These are phyloP conservation scores for Seira sanloemensis DNA, from an alignment of 2,888 invertebrate species.

Conservation along the genomic window DNA sequence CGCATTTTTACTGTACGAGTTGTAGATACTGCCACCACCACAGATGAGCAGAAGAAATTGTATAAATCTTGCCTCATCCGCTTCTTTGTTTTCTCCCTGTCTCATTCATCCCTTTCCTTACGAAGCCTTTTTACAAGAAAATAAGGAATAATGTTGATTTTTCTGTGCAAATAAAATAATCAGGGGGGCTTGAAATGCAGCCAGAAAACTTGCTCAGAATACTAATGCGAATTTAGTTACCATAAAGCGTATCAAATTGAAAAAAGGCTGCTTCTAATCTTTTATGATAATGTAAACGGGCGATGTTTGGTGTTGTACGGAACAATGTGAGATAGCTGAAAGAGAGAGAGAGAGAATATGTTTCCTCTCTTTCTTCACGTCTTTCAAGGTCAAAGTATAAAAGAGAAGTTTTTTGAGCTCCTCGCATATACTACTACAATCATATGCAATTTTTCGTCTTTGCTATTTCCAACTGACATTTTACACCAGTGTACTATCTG, in stretches of 20 bases:
- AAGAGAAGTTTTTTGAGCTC: constrained; percentile 14
- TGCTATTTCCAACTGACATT: constrained; percentile 30
- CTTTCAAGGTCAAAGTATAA: constrained; percentile 37
- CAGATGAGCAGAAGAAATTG: neutral
- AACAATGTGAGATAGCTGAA: neutral
- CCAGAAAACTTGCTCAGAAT: constrained; percentile 19
- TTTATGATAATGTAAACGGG: neutral
- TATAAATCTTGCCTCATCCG: constrained; percentile 4
- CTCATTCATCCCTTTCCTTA: neutral
- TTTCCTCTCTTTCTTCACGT: constrained; percentile 25
- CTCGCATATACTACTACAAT: too few relatives aligned
- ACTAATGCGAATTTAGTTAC: constrained; percentile 21
- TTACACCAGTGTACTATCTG: constrained; percentile 19
- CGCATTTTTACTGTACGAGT: neutral
- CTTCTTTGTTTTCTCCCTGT: neutral
- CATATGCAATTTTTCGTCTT: constrained; percentile 29
- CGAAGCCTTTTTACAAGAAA: neutral
- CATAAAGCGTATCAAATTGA: constrained; percentile 4
- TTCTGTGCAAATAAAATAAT: constrained; percentile 4
- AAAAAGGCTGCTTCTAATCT: neutral
- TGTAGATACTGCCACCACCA: neutral
- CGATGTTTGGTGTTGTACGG: neutral
- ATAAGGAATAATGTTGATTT: constrained; percentile 1
- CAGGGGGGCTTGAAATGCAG: constrained; percentile 10
- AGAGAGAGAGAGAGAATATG: neutral